Base-by-base conservation (phyloP, 2,797 vertebrate genomes). In the Syngnathus acus region DNA sequence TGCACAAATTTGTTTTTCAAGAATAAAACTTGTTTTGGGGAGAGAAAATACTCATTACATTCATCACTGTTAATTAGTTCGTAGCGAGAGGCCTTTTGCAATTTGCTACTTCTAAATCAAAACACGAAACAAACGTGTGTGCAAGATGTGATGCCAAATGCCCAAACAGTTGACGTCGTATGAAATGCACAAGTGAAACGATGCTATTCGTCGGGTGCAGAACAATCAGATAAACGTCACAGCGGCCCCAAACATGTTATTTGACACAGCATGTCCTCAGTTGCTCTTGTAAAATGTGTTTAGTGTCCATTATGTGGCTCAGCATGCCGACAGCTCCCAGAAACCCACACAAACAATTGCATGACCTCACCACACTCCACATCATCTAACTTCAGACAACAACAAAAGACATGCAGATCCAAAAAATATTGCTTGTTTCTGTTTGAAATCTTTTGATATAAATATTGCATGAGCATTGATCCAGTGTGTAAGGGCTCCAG, bases 251-350 rank as follows among this genome's bases (percentile, higher is more conserved):
- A 65, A 65, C 67, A 70, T 72, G 74, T 76, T 80, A 75, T 80
- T 78, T 67, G 84, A 74, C 64, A 62, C 67, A 79, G 71, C 65
- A 73, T 66, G 48, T 78, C 76, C 83, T 86, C 66, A 86, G 81
- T 75, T 72, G 72, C 50, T 65, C 75, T 84, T 73, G 72, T 87
- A 84, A 89, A 88, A 82, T 66, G 74, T 59, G 68, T 74, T 75
- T 57, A 72, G 87, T 85, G 78, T 68, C 85, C 86, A 65, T 72
- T 79, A 87, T 86, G 82, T 84, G 86, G 79, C 70, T 76, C 65
- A 70, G 42, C 60, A 69, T 79, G 73, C 65, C 53, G 6, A 19
- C 65, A 45, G 45, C 72, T 19, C 58, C 45, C 64, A 65, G 50
- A 58, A 50, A 50, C 47, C n/a, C 32, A 63, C 53, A 32, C 3